phyloP scores from a whole-genome alignment of 2,797 vertebrate genomes.

The Clarias platycephalus region DNA sequence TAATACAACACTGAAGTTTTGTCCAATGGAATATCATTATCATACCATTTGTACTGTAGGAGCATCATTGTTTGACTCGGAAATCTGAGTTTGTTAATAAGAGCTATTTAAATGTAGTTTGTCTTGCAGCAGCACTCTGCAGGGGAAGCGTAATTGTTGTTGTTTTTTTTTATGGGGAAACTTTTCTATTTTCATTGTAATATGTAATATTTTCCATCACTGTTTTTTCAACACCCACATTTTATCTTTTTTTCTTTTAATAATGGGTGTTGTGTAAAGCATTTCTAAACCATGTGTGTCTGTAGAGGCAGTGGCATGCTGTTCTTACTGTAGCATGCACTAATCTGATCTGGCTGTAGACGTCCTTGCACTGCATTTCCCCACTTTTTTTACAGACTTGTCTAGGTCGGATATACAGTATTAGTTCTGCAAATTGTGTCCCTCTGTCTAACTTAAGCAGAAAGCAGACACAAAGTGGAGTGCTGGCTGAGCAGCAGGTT shows the following conservation, averaged over 20 bases:
- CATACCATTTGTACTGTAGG: no score
- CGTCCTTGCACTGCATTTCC: conserved; percentile 12
- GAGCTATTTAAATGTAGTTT: not conserved
- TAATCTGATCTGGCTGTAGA: conserved; percentile 10
- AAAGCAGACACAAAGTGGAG: not conserved
- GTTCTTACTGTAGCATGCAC: not conserved
- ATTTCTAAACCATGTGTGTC: not conserved
- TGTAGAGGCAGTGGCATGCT: conserved; percentile 11
- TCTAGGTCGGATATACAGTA: not conserved
- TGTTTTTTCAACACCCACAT: not conserved
- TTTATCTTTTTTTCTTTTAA: not conserved
- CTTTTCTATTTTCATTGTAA: not conserved
- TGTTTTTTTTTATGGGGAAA: not conserved
- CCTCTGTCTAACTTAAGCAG: not conserved
- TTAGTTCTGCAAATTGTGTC: conserved; percentile 9
- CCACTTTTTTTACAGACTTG: not conserved
- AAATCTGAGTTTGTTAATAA: not conserved
- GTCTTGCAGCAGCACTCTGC: not conserved
- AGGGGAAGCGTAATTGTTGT: not conserved
- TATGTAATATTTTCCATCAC: conserved; percentile 5
- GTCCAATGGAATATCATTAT: no score
- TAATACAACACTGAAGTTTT: not conserved
- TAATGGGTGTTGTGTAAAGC: not conserved
- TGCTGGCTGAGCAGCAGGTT: conserved; percentile 5
- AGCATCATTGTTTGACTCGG: not conserved